Base-by-base conservation (phyloP, 2,797 vertebrate species). In the Muraenolepis orangiensis region DNA sequence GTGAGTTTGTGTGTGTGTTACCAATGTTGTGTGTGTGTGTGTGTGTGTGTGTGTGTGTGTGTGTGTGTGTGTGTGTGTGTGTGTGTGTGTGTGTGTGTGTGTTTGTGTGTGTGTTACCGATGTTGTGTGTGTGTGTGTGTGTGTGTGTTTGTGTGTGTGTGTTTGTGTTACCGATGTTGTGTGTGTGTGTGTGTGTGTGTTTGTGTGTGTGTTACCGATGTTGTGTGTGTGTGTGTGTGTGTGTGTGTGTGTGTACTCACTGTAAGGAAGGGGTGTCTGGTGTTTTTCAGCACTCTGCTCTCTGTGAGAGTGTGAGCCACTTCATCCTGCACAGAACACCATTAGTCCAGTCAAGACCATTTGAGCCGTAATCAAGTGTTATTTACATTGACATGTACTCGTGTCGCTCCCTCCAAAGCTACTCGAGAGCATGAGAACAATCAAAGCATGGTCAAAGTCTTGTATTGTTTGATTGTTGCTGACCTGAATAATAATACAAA, bases 231-330 rank as follows among this genome's bases (percentile, higher is more conserved):
- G 34, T 34, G 30, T 69, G 67, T 69, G 67, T 70, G 40, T 69
- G 72, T 66, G 61, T 67, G 32, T 57, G 32, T 46, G 70, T 74
- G 73, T 32, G n/a, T 78, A 96, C 96, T 96, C 91, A 99, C 97
- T 66, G 97, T 98, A 94, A 99, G 93, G 91, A 99, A 99, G 38
- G 97, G 96, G 71, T 98, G 97, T 79, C 96, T 94, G 77, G 97
- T 99, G 89, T 98, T 99, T 93, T 99, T 98, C 78, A 99, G 87
- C 46, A 99, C 97, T 94, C 97, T 93, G 92, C 97, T 99, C 91
- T 99, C 97, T 76, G 97, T 99, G 80, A 99, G 95, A 0, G 97
- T 98, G 84, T 99, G 97, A 76, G 97, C 97, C 87, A 99, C 97
- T 94, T 99, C 97, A 91, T 98, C 97, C 97, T 99, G 88, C 66